These are phyloP conservation scores for Aurelia aurita complex sp. Pacific DNA, from an alignment of 30 jellyfish, hydroid and myxozoan species.

Conservation along the genomic window DNA sequence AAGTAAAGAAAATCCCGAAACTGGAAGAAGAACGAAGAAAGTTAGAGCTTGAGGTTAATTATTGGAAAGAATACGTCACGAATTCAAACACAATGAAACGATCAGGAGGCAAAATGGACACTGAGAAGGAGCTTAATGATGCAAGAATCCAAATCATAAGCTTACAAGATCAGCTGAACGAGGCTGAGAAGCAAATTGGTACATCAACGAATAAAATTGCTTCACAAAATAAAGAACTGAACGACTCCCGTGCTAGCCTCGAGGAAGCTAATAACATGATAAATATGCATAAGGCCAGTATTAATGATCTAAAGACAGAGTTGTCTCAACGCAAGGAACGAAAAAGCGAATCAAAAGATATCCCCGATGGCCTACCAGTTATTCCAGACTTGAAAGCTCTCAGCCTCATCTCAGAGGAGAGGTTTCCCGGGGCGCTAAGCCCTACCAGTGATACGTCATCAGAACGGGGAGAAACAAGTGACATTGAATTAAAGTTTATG, in stretches of 20 bases:
- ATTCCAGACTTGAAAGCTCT: constrained; percentile 47
- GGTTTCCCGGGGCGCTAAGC: constrained; percentile 27
- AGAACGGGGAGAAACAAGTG: constrained; percentile 76
- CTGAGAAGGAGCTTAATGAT: constrained; percentile 77
- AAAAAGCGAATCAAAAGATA: constrained; percentile 12
- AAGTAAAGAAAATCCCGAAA: constrained; percentile 76
- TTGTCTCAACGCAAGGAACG: constrained; percentile 28
- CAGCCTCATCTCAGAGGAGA: constrained; percentile 40
- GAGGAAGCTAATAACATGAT: constrained; percentile 81
- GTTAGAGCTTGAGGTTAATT: constrained; percentile 93
- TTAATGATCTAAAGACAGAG: constrained; percentile 63
- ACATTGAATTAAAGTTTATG: constrained; percentile 79
- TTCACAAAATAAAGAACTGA: constrained; percentile 69
- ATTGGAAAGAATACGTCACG: constrained; percentile 99
- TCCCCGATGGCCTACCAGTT: constrained; percentile 31
- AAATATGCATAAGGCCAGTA: constrained; percentile 86
- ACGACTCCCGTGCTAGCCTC: constrained; percentile 58
- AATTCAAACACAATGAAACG: constrained; percentile 65
- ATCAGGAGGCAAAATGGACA: constrained; percentile 73
- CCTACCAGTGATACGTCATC: constrained; percentile 51
- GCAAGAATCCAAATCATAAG: constrained; percentile 67
- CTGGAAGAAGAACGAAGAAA: constrained; percentile 88
- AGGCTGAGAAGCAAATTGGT: constrained; percentile 66
- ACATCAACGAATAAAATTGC: constrained; percentile 39
- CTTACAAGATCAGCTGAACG: constrained; percentile 87